Conservation (phyloP, 2,888 invertebrate species). For the Brenthis hecate region DNA sequence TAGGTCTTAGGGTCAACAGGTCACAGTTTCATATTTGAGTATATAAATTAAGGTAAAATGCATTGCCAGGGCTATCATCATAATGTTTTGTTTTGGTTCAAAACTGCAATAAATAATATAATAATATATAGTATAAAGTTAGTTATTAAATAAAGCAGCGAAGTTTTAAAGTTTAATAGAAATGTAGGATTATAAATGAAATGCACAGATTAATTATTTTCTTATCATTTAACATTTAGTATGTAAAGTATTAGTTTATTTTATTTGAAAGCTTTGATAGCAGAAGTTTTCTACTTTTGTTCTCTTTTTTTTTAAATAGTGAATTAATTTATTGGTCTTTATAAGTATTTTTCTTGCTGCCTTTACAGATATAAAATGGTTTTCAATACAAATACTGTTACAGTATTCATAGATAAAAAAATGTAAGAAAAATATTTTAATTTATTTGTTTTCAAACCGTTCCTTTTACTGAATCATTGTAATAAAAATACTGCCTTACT, state of each 20-base stretch:
- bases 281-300: background rate
- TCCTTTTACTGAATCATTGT: slow-evolving; percentile 37
- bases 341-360: background rate
- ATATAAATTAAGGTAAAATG: too few relatives aligned
- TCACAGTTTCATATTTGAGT: too few relatives aligned
- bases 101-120: too few relatives aligned
- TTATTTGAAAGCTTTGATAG: too few relatives aligned
- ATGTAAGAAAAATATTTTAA: background rate
- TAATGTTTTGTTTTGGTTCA: too few relatives aligned
- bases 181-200: background rate
- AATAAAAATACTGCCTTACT: slow-evolving; percentile 49
- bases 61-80: too few relatives aligned
- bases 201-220: background rate
- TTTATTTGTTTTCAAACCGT: background rate
- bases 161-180: background rate
- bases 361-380: background rate
- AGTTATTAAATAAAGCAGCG: background rate
- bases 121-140: slow-evolving; percentile 1
- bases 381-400: background rate
- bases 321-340: background rate
- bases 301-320: background rate
- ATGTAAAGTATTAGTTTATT: background rate
- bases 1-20: too few relatives aligned
- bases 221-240: background rate
- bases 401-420: background rate